These are phyloP conservation scores for Lithophane socia DNA, from an alignment of 2,888 invertebrate species.

Conservation along the genomic window DNA sequence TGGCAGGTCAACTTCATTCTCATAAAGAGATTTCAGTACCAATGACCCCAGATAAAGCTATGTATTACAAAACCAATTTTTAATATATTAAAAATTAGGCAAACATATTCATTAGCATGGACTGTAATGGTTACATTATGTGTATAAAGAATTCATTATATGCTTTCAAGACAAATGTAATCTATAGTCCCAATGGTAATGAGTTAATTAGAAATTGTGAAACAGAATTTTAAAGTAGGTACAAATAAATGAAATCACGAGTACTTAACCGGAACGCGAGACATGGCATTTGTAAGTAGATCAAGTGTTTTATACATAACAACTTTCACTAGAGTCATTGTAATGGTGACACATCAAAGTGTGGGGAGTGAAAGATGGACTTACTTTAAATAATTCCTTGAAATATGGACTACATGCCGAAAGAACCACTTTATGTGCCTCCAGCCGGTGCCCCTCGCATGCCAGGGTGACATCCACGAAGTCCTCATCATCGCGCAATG, in stretches of 20 bases:
- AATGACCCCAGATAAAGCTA: conserved; percentile 67
- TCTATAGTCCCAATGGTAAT: conserved; percentile 84
- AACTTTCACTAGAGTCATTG: conserved; percentile 91
- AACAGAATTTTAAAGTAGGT: conserved; percentile 89
- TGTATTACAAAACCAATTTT: conserved; percentile 68
- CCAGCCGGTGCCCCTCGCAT: conserved; percentile 95
- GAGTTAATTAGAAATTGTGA: conserved; percentile 90
- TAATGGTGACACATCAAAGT: conserved; percentile 91
- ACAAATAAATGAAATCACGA: conserved; percentile 90
- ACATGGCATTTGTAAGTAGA: conserved; percentile 91
- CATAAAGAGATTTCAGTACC: conserved; percentile 59
- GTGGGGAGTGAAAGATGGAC: conserved; percentile 90
- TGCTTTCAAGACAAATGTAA: conserved; percentile 74
- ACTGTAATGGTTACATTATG: conserved; percentile 73
- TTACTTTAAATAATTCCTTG: conserved; percentile 96
- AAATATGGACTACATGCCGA: conserved; percentile 97
- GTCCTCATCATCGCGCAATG: conserved; percentile 95
- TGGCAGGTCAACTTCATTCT: conserved; percentile 52
- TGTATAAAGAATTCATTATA: conserved; percentile 73
- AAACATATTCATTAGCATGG: conserved; percentile 73
- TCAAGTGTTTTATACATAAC: conserved; percentile 91
- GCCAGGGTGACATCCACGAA: conserved; percentile 97
- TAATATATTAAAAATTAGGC: conserved; percentile 70
- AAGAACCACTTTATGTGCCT: conserved; percentile 96
- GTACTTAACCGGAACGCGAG: conserved; percentile 91